Base-by-base conservation (phyloP, 2,888 invertebrate genomes). In the Drosophila subsilvestris region DNA sequence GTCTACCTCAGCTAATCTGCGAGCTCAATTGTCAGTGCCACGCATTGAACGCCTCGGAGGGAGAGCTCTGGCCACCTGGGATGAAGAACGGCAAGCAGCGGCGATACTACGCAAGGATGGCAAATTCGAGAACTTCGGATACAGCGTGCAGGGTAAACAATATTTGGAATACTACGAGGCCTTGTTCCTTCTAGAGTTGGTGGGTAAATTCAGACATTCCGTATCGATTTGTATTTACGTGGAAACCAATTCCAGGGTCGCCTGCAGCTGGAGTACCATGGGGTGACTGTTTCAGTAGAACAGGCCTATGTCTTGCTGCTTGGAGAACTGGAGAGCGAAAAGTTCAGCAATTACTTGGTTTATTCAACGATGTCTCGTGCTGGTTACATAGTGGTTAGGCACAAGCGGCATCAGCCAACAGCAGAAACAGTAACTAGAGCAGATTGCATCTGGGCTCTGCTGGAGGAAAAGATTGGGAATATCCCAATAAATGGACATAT, bases 81-180 rank as follows among this genome's bases (percentile, higher is more conserved):
- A 89, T 22, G 29, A 51, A 0, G 73, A 80, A 10, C 75, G 78
- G 51, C 80, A 86, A 57, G 87, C 86, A 3, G 91, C 90, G 0
- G 89, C 89, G 55, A 78, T 92, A 1, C 18, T 86, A 8, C 88
- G 80, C 3, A 91, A 90, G 62, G 91, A 90, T 78, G 92, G 92
- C 0, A 92, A 92, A 76, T 91, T 92, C 72, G 87, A 86, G 8
- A 79, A 76, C 17, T 92, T 91, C 66, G 92, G 92, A 0, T 89
- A 89, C 42, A 89, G 78, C 37, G 69, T 67, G n/a, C 65, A 86
- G 7, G 90, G 90, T 0, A 77, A 88, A 48, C 75, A 78, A 1
- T 92, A 86, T 66, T 78, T 92, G 63, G 89, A 90, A 48, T 88
- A 88, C 47, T 91, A 83, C 42, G 92, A 92, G 57, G 89, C 91